Evolutionary conservation across 2,113 vertebrate species (phyloP), one percentile per base, ranked within the genome.

Genomic region (Anhinga anhinga): DNA sequence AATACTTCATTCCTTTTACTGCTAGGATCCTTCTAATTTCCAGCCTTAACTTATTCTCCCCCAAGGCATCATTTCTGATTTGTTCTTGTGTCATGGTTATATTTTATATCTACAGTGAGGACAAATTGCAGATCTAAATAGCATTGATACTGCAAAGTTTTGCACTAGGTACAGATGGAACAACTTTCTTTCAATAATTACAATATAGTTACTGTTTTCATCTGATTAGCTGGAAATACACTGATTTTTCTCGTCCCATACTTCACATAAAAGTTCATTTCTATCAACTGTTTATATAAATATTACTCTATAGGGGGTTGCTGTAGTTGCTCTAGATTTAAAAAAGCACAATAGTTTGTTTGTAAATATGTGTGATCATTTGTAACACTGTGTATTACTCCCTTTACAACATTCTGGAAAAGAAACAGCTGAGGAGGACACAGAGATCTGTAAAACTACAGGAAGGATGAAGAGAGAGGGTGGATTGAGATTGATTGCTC

Each of bases 71-170:
- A 15, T 96, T 95, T 88, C 79, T 93, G 90, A 93, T 92, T 90
- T 95, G 79, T 86, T 93, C 90, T 83, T 81, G 50, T 91, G 76
- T 94, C 90, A 86, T 2, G 11, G 79, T 90, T 96, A 40, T 84
- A 84, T 93, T 94, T 96, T 89, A 77, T 81, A 93, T 55, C 55
- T 62, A 38, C 30, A 81, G 56, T 2, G 21, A 94, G 78, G 81
- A 59, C 81, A 96, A 95, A 94, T 62, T 91, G 84, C 26, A 47
- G 83, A 65, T 91, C 93, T 91, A 91, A 94, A 91, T 87, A 93
- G 67, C 82, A 55, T 34, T 34, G 63, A 70, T 58, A 71, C 38
- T 86, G 80, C 32, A 30, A 73, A 88, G 86, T 80, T 97, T 88
- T 93, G 47, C 40, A 29, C 71, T 74, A 42, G 9, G 42, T 81